These are phyloP conservation scores for Pseudochirops corinnae DNA, from an alignment of 2,797 vertebrate species.

Conservation along the genomic window DNA sequence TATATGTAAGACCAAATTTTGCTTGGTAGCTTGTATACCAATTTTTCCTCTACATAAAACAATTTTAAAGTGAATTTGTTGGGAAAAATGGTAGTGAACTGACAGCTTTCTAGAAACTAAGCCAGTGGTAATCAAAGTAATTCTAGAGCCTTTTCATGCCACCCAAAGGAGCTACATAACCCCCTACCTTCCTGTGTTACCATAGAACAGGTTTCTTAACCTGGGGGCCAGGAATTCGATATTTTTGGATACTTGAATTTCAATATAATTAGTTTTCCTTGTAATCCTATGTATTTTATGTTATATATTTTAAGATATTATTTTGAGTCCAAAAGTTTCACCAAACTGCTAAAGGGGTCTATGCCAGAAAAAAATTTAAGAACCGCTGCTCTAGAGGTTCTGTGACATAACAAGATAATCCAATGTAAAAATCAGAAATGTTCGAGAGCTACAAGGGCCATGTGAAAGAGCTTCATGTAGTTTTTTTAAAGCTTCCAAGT, in stretches of 20 bases:
- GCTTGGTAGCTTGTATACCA: neutral
- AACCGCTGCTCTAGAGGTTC: neutral
- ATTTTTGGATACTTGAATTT: neutral
- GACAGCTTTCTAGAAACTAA: neutral
- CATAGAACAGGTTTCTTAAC: neutral
- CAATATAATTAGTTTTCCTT: neutral
- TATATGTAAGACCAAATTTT: neutral
- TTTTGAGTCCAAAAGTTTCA: neutral
- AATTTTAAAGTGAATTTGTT: slow-evolving; percentile 5
- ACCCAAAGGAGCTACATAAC: neutral
- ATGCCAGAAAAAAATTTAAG: neutral
- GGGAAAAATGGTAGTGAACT: slow-evolving; percentile 21
- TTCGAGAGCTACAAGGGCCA: neutral
- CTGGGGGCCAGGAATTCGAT: neutral
- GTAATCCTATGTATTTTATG: neutral
- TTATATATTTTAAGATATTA: neutral
- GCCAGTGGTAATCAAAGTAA: neutral
- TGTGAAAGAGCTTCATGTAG: neutral
- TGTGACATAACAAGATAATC: neutral
- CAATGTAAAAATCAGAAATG: neutral
- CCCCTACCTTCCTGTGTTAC: neutral
- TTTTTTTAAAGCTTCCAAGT: neutral
- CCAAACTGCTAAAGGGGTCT: neutral
- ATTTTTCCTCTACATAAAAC: slow-evolving; percentile 19
- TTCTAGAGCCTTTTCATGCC: too few relatives aligned